A percentile compares a stretch with the other conserved stretches of the same genome.
Evolutionary conservation across 2,797 vertebrate species (phyloP).

Genomic region (Podarcis siculus): DNA sequence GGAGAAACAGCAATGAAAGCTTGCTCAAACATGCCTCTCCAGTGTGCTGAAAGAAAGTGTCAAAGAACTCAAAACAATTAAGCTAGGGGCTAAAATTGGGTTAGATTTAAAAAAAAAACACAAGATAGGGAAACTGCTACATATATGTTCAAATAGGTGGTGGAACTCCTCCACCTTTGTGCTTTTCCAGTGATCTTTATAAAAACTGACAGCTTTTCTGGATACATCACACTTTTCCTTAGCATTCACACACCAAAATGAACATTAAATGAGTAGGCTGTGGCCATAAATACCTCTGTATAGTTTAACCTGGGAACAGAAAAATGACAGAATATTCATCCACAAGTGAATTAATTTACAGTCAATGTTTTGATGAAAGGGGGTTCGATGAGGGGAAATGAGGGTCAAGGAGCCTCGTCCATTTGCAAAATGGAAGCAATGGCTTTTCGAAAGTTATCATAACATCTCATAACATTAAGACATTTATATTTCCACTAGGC

Average conservation of each 20-base stretch:
- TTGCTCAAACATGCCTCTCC: slow-evolving; percentile 26
- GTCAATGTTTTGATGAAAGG: not conserved
- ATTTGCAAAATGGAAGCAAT: not conserved
- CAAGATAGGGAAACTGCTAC: not conserved
- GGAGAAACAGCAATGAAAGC: not conserved
- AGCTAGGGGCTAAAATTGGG: slow-evolving; percentile 33
- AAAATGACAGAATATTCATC: not conserved
- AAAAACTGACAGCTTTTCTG: not conserved
- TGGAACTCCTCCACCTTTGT: not conserved
- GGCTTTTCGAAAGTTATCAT: not conserved
- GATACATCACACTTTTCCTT: not conserved
- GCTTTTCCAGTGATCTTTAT: not conserved
- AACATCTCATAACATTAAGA: not conserved
- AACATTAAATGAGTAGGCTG: not conserved
- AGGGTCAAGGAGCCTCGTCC: not conserved
- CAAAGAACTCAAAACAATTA: slow-evolving; percentile 22
- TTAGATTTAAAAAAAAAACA: not conserved
- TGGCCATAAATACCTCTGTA: not conserved
- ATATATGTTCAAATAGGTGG: not conserved
- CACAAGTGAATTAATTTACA: not conserved
- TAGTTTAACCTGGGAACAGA: not conserved
- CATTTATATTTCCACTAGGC: no score
- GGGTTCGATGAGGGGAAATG: not conserved
- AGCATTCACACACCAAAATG: not conserved
- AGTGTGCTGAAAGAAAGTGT: slow-evolving; percentile 20